phyloP scores from a whole-genome alignment of 2,113 vertebrate genomes.

The Acinonyx jubatus region DNA sequence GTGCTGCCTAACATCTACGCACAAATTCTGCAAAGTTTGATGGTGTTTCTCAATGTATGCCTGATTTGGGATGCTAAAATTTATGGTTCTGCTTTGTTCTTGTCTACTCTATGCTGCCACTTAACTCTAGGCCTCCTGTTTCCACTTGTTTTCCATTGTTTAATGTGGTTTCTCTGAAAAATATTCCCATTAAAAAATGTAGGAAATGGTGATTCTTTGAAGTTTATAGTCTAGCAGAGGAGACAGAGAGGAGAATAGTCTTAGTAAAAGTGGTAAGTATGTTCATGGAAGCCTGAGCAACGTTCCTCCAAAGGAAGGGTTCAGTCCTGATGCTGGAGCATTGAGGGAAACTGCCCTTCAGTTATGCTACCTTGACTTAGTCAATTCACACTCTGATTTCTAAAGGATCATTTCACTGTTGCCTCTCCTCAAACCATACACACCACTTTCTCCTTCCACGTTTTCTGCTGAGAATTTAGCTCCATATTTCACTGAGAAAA shows the following conservation, averaged over 20 bases:
- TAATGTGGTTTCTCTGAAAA: background rate
- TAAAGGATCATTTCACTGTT: background rate
- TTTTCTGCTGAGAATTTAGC: background rate
- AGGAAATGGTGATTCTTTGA: background rate
- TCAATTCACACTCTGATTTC: background rate
- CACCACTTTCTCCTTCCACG: background rate
- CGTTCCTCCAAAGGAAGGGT: background rate
- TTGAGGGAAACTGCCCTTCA: background rate
- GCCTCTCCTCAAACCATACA: background rate
- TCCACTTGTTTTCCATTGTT: background rate
- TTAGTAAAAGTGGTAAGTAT: background rate
- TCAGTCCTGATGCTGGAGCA: background rate
- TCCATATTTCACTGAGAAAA: background rate
- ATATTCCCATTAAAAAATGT: background rate
- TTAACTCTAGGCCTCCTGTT: background rate
- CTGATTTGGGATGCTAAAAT: background rate
- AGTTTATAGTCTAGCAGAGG: background rate
- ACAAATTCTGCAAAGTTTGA: rapidly evolving
- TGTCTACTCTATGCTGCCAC: background rate
- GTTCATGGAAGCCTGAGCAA: background rate
- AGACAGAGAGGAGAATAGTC: background rate
- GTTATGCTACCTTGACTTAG: background rate
- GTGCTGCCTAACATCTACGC: background rate
- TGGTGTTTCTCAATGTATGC: background rate
- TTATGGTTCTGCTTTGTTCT: background rate